These are phyloP conservation scores for Ceyx cyanopectus DNA, from an alignment of 2,113 vertebrate species.

Conservation along the genomic window DNA sequence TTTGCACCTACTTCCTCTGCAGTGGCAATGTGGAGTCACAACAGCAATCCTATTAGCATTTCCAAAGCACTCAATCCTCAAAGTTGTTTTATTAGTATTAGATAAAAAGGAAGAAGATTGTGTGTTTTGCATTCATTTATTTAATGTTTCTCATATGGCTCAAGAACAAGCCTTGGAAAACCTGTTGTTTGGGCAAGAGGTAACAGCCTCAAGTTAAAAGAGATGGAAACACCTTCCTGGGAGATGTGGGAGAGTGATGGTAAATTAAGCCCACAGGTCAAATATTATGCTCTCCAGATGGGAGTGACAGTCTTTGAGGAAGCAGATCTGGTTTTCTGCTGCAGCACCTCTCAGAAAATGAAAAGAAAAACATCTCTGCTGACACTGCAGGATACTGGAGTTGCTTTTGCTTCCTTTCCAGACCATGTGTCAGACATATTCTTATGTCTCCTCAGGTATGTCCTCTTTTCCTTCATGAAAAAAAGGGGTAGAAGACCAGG, in stretches of 20 bases:
- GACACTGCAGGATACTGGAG: background rate
- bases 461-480: background rate
- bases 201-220: background rate
- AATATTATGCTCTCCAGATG: constrained; percentile 46
- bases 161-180: background rate
- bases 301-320: constrained; percentile 37
- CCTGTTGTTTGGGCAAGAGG: background rate
- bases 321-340: constrained; percentile 46
- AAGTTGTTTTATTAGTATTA: background rate
- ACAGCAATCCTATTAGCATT: background rate
- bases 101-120: background rate
- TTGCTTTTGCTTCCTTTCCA: constrained; percentile 18
- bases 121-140: background rate
- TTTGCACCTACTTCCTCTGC: background rate
- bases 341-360: constrained; percentile 51
- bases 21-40: background rate
- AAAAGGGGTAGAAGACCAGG: background rate
- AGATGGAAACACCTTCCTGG: constrained; percentile 27
- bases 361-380: background rate
- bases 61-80: background rate
- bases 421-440: background rate
- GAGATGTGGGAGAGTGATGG: background rate
- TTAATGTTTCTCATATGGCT: background rate
- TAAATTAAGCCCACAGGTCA: constrained; percentile 13
- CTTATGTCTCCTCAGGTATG: background rate